Evolutionary conservation across 2,888 invertebrate species (phyloP), one percentile per base, ranked within the genome.

Genomic region (Ametastegia equiseti): DNA sequence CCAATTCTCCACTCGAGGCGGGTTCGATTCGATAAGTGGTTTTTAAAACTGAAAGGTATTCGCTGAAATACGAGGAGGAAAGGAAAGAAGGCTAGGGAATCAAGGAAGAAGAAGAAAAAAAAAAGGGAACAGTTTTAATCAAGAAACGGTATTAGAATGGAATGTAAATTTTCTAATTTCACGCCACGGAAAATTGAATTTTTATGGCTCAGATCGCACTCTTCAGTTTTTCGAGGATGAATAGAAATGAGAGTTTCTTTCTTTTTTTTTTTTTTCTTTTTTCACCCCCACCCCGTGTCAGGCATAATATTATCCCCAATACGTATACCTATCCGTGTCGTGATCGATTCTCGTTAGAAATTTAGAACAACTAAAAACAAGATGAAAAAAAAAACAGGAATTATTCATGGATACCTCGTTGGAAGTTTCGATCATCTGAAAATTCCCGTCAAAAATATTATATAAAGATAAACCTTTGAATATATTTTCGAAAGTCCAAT

Each of bases 91-190:
- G 54, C 23, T 54, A 23, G 54, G 9, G n/a, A n/a, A 9, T n/a
- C 19, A 19, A 45, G 45, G 9, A 11, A 54, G 7, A 54, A 54
- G 15, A 15, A 1, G 15, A 15, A 19, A 54, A 54, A 54, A 9
- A 54, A 15, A 19, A 63, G 7, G 7, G 6, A 39, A 15, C 11
- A 39, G 23, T 67, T 67, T 67, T 67, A 67, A 67, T 67, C 67
- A 67, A 67, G 67, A 67, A 39, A 63, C 63, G 27, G 63, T 33
- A 63, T 63, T 63, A 63, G 63, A 36, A 63, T 15, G 36, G 23
- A 69, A 69, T 69, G 69, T 33, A 69, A 69, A 69, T 69, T 69
- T 42, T 69, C 69, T 69, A 69, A 69, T 69, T 69, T 69, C 69
- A 69, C 30, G 69, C 13, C 42, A 42, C 39, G 39, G 42, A 69